These are phyloP conservation scores for Rallus limicola DNA, from an alignment of 2,113 vertebrate species.

Conservation along the genomic window DNA sequence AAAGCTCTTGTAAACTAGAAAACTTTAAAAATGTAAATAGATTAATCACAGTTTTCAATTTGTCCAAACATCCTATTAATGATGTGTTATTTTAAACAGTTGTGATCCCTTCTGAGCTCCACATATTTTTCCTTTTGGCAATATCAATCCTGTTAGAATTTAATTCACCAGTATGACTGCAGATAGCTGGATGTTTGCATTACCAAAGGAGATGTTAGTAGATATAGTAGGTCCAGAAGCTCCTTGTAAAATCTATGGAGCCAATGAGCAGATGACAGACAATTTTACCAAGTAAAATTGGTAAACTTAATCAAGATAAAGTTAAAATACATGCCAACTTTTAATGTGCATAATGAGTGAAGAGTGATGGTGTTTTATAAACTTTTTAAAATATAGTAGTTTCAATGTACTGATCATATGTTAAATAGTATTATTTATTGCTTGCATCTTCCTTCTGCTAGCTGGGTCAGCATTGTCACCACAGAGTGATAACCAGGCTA, in stretches of 20 bases:
- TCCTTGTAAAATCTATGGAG: background rate
- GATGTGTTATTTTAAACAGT: background rate
- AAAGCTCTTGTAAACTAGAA: background rate
- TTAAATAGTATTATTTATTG: background rate
- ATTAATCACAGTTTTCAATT: background rate
- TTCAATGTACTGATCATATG: background rate
- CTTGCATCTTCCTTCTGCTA: background rate
- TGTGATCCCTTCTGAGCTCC: background rate
- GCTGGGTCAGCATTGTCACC: background rate
- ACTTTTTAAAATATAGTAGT: background rate
- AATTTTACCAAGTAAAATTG: no score
- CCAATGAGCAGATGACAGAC: background rate
- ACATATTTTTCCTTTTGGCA: background rate
- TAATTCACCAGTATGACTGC: background rate
- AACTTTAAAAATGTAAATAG: background rate
- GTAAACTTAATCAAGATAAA: conserved; percentile 3
- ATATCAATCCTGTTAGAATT: background rate
- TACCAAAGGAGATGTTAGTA: background rate
- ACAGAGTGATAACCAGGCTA: background rate
- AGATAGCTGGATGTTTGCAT: background rate
- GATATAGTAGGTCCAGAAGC: background rate
- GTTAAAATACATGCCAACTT: background rate
- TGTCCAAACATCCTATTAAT: background rate
- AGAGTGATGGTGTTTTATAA: background rate
- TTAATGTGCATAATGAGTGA: background rate